Evolutionary conservation across 2,797 vertebrate genomes (phyloP).

Genomic region (Limnodromus scolopaceus): DNA sequence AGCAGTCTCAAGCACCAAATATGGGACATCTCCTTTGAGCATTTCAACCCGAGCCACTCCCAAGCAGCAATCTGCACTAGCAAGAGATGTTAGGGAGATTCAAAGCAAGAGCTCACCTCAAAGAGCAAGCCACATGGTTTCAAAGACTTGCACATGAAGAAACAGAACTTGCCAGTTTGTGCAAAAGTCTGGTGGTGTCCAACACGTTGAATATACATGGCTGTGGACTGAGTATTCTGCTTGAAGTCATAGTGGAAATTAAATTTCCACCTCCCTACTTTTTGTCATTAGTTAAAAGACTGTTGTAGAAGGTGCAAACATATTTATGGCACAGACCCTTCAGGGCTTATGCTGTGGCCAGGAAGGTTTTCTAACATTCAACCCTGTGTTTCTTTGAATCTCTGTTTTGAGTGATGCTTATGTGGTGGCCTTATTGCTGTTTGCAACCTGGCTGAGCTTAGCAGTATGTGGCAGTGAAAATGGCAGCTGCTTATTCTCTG

Average conservation of each 20-base stretch:
- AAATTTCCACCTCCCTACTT: neutral
- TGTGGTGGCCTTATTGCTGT: neutral
- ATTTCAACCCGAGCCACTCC: neutral
- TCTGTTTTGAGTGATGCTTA: neutral
- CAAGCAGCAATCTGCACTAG: neutral
- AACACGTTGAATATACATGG: rapidly evolving
- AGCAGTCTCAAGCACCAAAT: neutral
- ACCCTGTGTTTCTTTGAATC: neutral
- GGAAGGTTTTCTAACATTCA: neutral
- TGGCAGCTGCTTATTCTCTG: neutral
- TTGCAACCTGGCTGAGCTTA: neutral
- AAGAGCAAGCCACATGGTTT: neutral
- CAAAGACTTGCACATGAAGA: neutral
- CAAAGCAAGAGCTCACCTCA: neutral
- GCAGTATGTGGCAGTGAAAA: neutral
- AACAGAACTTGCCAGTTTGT: neutral
- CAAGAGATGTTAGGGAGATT: neutral
- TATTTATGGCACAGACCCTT: neutral
- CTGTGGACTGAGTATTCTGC: neutral
- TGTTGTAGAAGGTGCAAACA: neutral
- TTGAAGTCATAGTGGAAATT: neutral
- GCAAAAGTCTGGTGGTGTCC: neutral
- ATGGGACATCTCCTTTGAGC: rapidly evolving
- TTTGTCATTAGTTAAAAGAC: neutral
- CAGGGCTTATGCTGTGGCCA: neutral